A percentile compares a stretch with the other conserved stretches of the same genome.
Conservation (phyloP, 2,113 vertebrate genomes). For the Otus sunia region DNA sequence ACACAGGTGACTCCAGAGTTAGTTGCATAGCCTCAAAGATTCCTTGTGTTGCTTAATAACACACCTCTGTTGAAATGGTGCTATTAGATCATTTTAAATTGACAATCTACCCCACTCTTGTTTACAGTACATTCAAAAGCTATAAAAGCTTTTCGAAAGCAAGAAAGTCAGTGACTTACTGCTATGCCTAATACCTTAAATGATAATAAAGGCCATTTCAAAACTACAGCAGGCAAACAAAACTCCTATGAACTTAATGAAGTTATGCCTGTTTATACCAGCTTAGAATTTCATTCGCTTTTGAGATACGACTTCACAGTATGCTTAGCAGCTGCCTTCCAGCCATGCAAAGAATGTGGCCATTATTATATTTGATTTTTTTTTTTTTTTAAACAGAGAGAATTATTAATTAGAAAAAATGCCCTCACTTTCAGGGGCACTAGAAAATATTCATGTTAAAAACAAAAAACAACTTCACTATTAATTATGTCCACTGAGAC, state of each 20-base stretch:
- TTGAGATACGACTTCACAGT: background rate
- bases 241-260: slow-evolving; percentile 9
- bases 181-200: background rate
- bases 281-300: background rate
- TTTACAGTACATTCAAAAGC: slow-evolving; percentile 9
- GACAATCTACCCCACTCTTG: background rate
- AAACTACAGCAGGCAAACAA: background rate
- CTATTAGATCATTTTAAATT: slow-evolving; percentile 21
- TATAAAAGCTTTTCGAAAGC: background rate
- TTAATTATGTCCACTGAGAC: slow-evolving; percentile 75
- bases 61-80: background rate
- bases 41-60: slow-evolving; percentile 37
- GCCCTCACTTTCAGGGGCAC: slow-evolving; percentile 11
- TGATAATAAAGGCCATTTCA: slow-evolving; percentile 13
- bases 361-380: slow-evolving; percentile 12
- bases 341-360: slow-evolving; percentile 9
- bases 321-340: slow-evolving; percentile 19
- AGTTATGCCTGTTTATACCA: background rate
- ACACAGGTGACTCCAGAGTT: slow-evolving; percentile 28
- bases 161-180: slow-evolving; percentile 1
- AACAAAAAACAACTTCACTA: slow-evolving; percentile 48
- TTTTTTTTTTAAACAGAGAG: slow-evolving; percentile 47
- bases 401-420: slow-evolving; percentile 72
- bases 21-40: background rate
- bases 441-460: slow-evolving; percentile 54